These are phyloP conservation scores for Mesembrinibis cayennensis DNA, from an alignment of 2,113 vertebrate species.

Conservation along the genomic window DNA sequence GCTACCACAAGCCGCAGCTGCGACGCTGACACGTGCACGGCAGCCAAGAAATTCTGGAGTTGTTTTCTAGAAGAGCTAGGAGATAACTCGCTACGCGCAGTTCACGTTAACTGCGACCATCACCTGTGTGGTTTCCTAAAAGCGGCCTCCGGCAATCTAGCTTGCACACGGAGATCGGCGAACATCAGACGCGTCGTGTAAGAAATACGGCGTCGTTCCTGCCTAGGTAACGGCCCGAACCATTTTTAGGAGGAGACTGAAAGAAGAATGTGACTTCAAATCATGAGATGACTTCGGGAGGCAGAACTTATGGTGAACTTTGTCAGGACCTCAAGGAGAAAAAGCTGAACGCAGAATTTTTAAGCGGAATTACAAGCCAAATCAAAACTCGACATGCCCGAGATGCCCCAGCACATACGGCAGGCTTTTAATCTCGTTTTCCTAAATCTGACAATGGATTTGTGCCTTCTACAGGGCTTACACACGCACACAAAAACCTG, in stretches of 20 bases:
- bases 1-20: too few relatives aligned
- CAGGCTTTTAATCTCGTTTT: neutral
- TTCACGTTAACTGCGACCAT: rapidly evolving
- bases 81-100: rapidly evolving
- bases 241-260: neutral
- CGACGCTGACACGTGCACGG: rapidly evolving
- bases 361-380: neutral
- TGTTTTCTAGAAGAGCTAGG: neutral
- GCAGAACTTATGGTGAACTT: neutral
- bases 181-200: rapidly evolving
- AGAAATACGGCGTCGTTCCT: rapidly evolving
- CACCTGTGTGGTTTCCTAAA: neutral
- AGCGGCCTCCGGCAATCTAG: neutral
- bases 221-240: neutral
- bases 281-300: rapidly evolving
- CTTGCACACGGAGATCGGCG: rapidly evolving
- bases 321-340: neutral
- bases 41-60: too few relatives aligned
- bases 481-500: neutral
- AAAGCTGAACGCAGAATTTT: neutral
- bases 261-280: neutral
- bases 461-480: neutral
- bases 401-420: neutral
- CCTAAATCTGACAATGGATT: neutral
- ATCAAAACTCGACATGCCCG: neutral